Evolutionary conservation across 2,113 vertebrate genomes (phyloP).

Genomic region (Benitochromis conjunctus): DNA sequence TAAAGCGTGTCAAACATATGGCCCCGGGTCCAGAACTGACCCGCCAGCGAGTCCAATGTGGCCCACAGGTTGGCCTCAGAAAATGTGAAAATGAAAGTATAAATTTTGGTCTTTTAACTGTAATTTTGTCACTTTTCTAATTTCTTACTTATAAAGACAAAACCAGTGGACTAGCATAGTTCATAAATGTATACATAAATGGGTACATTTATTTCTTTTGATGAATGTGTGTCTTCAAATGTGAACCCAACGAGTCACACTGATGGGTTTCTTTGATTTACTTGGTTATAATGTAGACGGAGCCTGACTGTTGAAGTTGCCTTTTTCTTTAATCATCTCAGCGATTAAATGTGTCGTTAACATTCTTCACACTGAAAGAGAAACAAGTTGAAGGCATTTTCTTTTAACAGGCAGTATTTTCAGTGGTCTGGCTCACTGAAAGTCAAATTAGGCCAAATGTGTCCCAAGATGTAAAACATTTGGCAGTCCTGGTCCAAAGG

Average conservation of each 20-base stretch:
- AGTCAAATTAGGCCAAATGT: background rate
- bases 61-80: background rate
- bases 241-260: fast-evolving
- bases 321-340: background rate
- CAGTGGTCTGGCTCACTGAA: background rate
- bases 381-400: fast-evolving
- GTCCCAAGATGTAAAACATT: background rate
- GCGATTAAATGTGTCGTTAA: background rate
- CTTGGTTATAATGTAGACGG: fast-evolving
- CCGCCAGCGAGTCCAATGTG: fast-evolving
- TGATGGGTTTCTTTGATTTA: background rate
- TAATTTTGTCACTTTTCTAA: background rate
- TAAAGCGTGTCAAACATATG: background rate
- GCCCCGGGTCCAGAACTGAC: background rate
- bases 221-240: background rate
- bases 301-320: background rate
- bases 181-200: background rate
- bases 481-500: background rate
- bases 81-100: background rate
- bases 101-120: fast-evolving
- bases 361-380: background rate
- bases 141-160: background rate
- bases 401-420: background rate
- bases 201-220: fast-evolving
- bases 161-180: fast-evolving